Evolutionary conservation across 2,888 invertebrate genomes (phyloP), one percentile per base, ranked within the genome.

Genomic region (Drosophila birchii): DNA sequence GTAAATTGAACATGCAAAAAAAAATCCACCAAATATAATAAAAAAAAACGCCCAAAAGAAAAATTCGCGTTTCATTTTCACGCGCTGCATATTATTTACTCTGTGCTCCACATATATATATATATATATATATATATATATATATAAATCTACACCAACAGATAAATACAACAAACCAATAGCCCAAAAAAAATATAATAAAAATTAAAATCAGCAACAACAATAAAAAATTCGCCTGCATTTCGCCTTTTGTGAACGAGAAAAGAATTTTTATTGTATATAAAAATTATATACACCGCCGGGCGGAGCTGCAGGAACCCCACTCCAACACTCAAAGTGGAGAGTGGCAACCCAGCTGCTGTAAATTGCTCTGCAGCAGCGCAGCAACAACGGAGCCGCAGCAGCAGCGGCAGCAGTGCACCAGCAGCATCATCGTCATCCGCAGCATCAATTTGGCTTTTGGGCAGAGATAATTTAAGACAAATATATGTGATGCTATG

Each of bases 401-500:
- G 41, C 66, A 39, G 53, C 72, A 62, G 41, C 71, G 60, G 64
- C 54, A 43, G 1, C 39, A 39, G n/a, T 14, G 23, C 23, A 1
- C 23, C 23, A 23, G 38, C 47, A 61, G 44, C 56, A 61, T 20
- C 72, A 55, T 71, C 72, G 49, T 71, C 67, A 70, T 59, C 55
- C 57, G 58, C 80, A 72, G 66, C 76, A 81, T 73, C 83, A 76
- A 79, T 80, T 86, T 76, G 77, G 82, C 81, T 88, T 80, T 81
- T 86, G 89, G 90, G 89, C 87, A 88, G 81, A 88, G 79, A 79
- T 88, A 86, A 89, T 87, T 87, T 89, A 85, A 81, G 76, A 75
- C 73, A 83, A 88, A 90, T 91, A 91, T 75, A 86, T 85, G 88
- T 92, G 91, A 91, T 91, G 91, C 90, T 91, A 91, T 91, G 91